A percentile compares a stretch with the other conserved stretches of the same genome.
Evolutionary conservation across 2,113 vertebrate species (phyloP).

Genomic region (Scophthalmus maximus): DNA sequence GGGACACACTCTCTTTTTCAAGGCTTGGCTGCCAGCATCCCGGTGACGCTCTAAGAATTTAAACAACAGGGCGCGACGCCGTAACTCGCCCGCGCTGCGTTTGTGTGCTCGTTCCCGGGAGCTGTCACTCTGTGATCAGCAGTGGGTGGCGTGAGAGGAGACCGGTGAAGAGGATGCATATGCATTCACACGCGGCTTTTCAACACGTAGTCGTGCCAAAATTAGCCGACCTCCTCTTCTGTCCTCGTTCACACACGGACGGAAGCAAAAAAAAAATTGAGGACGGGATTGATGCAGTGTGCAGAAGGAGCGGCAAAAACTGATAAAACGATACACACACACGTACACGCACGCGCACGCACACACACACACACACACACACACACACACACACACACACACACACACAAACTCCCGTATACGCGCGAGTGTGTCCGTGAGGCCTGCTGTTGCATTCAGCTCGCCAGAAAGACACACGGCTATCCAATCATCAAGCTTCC

Average conservation of each 20-base stretch:
- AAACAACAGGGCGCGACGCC: constrained; percentile 34
- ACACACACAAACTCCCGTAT: constrained; percentile 1
- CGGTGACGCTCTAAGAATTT: constrained; percentile 44
- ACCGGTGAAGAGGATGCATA: constrained; percentile 43
- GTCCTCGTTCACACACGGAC: background rate
- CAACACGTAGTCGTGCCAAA: constrained; percentile 6
- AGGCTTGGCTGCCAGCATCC: constrained; percentile 39
- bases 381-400: background rate
- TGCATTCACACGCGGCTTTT: constrained; percentile 17
- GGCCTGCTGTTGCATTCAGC: no score
- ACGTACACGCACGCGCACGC: background rate
- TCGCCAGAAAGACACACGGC: constrained; percentile 29
- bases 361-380: background rate
- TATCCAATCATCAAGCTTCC: constrained; percentile 30
- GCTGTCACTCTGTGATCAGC: constrained; percentile 61
- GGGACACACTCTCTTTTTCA: background rate
- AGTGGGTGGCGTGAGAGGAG: constrained; percentile 62
- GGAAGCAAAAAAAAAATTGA: background rate
- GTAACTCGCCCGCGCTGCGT: constrained; percentile 11
- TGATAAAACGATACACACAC: background rate
- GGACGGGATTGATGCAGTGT: background rate
- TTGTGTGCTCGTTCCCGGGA: constrained; percentile 51
- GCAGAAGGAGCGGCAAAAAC: background rate
- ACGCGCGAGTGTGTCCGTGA: constrained; percentile 4
- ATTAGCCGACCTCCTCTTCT: constrained; percentile 20